Percentiles rank a stretch among this genome's conserved stretches.
phyloP scores from a whole-genome alignment of 2,888 invertebrate species.

The Sinodicranocentrus sp. region DNA sequence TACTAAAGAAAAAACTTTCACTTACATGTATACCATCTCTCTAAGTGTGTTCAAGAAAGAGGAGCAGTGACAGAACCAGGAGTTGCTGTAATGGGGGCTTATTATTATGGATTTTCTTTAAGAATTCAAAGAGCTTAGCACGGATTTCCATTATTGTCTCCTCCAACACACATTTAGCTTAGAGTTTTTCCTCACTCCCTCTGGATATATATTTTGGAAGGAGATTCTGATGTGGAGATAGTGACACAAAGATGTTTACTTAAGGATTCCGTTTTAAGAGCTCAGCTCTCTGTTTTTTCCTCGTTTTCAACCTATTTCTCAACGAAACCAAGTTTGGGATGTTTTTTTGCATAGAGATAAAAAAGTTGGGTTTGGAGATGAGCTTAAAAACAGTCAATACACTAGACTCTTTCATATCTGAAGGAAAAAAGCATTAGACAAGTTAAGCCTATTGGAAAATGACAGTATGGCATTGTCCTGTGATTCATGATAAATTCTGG shows the following conservation, averaged over 20 bases:
- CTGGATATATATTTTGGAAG: too few relatives aligned
- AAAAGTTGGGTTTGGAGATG: too few relatives aligned
- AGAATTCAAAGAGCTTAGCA: constrained; percentile 15
- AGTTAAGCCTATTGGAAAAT: neutral
- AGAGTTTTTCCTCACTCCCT: too few relatives aligned
- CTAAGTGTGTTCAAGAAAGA: too few relatives aligned
- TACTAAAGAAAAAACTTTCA: too few relatives aligned
- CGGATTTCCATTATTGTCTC: constrained; percentile 29
- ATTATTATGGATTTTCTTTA: constrained; percentile 15
- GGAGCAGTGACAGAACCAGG: too few relatives aligned
- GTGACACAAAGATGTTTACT: constrained; percentile 46
- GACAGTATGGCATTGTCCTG: neutral
- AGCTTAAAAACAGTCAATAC: too few relatives aligned
- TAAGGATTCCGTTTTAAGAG: neutral
- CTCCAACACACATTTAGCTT: neutral
- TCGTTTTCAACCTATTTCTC: neutral
- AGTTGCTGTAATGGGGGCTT: neutral
- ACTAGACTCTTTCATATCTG: too few relatives aligned
- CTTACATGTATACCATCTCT: too few relatives aligned
- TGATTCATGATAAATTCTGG: constrained; percentile 14
- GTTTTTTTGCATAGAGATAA: neutral
- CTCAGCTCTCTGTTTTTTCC: constrained; percentile 7
- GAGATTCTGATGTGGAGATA: constrained; percentile 21
- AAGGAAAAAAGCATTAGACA: neutral
- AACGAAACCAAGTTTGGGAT: neutral